phyloP scores from a whole-genome alignment of 2,113 vertebrate genomes.

The Hippoglossus stenolepis region DNA sequence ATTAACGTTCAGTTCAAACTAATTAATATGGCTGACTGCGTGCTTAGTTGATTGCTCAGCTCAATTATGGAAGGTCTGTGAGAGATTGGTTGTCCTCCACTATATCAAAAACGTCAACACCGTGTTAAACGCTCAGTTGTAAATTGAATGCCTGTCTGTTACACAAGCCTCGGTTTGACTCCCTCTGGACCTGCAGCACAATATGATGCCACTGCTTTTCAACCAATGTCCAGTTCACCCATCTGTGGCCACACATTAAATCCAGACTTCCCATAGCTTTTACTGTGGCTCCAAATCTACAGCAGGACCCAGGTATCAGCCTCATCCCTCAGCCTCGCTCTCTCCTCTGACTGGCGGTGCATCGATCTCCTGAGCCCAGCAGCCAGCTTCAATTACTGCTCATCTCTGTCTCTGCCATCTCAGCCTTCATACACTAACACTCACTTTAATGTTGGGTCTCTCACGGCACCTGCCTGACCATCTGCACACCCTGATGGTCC shows the following conservation, averaged over 20 bases:
- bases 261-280: not conserved
- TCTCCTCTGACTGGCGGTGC: conserved; percentile 36
- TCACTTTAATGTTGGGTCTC: conserved; percentile 51
- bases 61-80: not conserved
- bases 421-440: conserved; percentile 34
- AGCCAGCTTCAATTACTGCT: conserved; percentile 66
- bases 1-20: too few species aligned
- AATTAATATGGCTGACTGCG: too few species aligned
- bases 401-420: conserved; percentile 60
- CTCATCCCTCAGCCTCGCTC: conserved; percentile 21
- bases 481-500: conserved; percentile 41
- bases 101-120: not conserved
- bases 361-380: conserved; percentile 63
- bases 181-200: not conserved
- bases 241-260: not conserved
- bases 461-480: conserved; percentile 44
- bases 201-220: not conserved
- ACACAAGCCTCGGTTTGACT: not conserved
- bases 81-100: not conserved
- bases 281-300: not conserved
- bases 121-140: not conserved
- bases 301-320: conserved; percentile 5
- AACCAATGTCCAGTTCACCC: not conserved
- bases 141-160: not conserved
- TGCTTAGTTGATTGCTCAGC: too few species aligned